Base-by-base conservation (phyloP, 64 coral and sea anemone species). In the Dendronephthya gigantea region DNA sequence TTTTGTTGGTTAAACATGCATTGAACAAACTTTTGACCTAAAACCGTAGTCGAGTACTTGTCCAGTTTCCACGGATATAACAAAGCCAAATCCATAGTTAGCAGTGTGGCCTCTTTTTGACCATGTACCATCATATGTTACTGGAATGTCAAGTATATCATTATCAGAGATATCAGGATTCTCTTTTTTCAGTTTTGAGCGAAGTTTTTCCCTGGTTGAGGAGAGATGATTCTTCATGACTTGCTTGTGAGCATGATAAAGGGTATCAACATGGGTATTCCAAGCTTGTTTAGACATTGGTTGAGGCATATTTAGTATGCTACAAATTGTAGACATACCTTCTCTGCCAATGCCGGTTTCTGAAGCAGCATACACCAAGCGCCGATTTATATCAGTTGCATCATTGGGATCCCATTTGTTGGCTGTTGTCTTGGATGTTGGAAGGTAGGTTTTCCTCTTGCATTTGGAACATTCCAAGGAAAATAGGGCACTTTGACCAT, bases 301-400 rank as follows among this genome's bases (percentile, higher is more conserved):
- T 72, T 87, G 68, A 35, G 83, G 87, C 87, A 89, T 86, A 68
- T 92, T 92, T 19, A 86, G 66, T 48, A 90, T 90, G 31, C 87
- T 35, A 90, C 84, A 87, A 84, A 90, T 45, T n/a, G 49, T 93
- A 29, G 83, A 28, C 50, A 93, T 56, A 37, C 45, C 84, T 87
- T 93, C 91, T 69, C 91, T 86, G 40, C 76, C 74, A 70, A 90
- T 93, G 15, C 84, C 92, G 33, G 87, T 93, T 75, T 90, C 92
- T 19, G 30, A 84, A 28, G 92, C 88, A 48, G 88, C 81, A 93
- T 84, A 93, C 35, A 93, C 85, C 15, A 93, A 31, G 55, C 84
- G 70, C n/a, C 81, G 48, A 40, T 93, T 93, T 30, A 93, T 83
- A 89, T 90, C 92, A 39, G 43, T 87, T 7, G 86, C 74, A 35